phyloP scores from a whole-genome alignment of 1,140 invertebrate genomes.

The Teleopsis dalmanni region DNA sequence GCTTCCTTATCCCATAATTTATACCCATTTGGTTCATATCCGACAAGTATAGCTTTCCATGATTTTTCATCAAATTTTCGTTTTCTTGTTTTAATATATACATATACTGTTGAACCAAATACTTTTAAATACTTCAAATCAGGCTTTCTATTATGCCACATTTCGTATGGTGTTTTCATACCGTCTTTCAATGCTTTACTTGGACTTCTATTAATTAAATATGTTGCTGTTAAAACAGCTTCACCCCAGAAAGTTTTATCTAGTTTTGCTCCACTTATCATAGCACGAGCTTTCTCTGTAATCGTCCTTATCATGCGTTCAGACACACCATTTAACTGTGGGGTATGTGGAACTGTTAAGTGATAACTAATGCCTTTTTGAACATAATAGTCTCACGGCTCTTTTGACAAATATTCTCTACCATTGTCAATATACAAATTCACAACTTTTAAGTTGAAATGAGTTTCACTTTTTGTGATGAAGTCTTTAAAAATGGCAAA shows the following conservation, averaged over 20 bases:
- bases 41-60: conserved; percentile 40
- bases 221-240: conserved; percentile 36
- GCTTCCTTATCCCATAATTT: conserved; percentile 37
- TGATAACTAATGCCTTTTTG: conserved; percentile 46
- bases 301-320: conserved; percentile 46
- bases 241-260: conserved; percentile 39
- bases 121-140: conserved; percentile 44
- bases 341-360: conserved; percentile 44
- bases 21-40: conserved; percentile 45
- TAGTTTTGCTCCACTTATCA: conserved; percentile 34
- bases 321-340: conserved; percentile 48
- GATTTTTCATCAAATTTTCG: conserved; percentile 44
- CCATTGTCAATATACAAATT: conserved; percentile 25
- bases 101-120: conserved; percentile 46
- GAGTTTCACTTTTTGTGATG: conserved; percentile 32
- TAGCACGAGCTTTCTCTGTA: conserved; percentile 41
- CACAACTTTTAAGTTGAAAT: conserved; percentile 39
- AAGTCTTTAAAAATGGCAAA: conserved; percentile 38
- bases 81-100: conserved; percentile 42
- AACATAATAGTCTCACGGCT: conserved; percentile 39
- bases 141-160: conserved; percentile 46
- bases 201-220: conserved; percentile 45
- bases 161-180: conserved; percentile 44
- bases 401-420: conserved; percentile 12
- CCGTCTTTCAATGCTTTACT: conserved; percentile 32